phyloP scores from a whole-genome alignment of 2,797 vertebrate species.

The Streptopelia turtur region DNA sequence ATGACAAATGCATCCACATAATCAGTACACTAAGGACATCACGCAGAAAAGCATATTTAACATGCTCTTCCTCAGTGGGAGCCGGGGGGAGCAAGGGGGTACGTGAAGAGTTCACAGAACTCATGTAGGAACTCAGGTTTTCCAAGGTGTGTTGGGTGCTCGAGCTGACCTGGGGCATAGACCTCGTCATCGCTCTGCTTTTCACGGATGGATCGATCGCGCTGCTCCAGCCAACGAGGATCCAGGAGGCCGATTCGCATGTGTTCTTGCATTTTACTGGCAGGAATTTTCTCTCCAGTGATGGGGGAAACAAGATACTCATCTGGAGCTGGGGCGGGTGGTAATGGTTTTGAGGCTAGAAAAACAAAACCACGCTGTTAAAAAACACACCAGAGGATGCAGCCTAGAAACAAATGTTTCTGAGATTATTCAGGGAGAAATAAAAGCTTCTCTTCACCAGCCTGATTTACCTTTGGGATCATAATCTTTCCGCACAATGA shows the following conservation, averaged over 20 bases:
- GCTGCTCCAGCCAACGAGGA: slow-evolving; percentile 97
- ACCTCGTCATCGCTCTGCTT: slow-evolving; percentile 97
- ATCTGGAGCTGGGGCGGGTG: slow-evolving; percentile 81
- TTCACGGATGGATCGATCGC: slow-evolving; percentile 94
- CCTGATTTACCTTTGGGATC: slow-evolving; percentile 93
- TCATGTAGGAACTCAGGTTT: neutral
- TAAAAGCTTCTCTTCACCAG: neutral
- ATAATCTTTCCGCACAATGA: slow-evolving; percentile 97
- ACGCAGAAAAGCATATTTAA: neutral
- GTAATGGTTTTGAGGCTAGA: slow-evolving; percentile 88
- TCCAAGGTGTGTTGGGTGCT: neutral
- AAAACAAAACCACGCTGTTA: neutral
- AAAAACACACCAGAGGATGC: neutral
- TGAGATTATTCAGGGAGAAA: neutral
- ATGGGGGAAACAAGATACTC: slow-evolving; percentile 98
- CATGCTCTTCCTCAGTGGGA: accelerated
- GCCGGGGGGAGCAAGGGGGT: accelerated
- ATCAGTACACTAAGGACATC: neutral
- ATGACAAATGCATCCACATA: neutral
- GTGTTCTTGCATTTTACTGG: slow-evolving; percentile 99
- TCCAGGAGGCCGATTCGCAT: slow-evolving; percentile 98
- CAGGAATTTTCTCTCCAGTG: slow-evolving; percentile 96
- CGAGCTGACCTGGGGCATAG: slow-evolving; percentile 89
- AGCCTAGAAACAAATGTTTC: neutral
- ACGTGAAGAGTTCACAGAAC: neutral